Evolutionary conservation across 2,888 invertebrate genomes (phyloP).

Genomic region (Neoascia interrupta): DNA sequence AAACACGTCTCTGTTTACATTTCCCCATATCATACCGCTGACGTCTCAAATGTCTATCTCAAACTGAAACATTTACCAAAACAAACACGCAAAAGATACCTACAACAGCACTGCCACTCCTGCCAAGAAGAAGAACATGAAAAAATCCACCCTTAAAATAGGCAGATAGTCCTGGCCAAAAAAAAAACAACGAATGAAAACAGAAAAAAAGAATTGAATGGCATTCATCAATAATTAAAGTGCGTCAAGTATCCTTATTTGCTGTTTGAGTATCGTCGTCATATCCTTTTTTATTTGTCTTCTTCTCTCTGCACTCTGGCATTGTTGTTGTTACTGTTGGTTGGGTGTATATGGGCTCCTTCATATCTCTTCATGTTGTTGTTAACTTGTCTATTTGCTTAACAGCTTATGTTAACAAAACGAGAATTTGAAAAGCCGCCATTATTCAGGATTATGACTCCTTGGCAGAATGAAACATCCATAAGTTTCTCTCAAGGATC

Average conservation of each 20-base stretch:
- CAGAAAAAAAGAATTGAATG: slow-evolving; percentile 49
- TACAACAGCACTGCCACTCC: slow-evolving; percentile 11
- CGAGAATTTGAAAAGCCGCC: slow-evolving; percentile 68
- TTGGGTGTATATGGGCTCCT: slow-evolving; percentile 3
- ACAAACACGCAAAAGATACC: neutral
- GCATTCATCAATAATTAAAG: slow-evolving; percentile 66
- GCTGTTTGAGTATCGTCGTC: slow-evolving; percentile 55
- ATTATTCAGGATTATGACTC: slow-evolving; percentile 69
- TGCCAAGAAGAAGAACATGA: slow-evolving; percentile 14
- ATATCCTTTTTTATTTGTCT: slow-evolving; percentile 54
- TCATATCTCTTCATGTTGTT: slow-evolving; percentile 50
- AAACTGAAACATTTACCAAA: slow-evolving; percentile 27
- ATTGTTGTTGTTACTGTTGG: neutral
- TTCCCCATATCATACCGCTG: no score
- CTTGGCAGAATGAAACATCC: slow-evolving; percentile 59
- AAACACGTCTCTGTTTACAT: no score
- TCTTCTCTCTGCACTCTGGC: neutral
- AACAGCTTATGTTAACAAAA: slow-evolving; percentile 67
- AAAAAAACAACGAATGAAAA: neutral
- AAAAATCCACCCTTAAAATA: slow-evolving; percentile 1
- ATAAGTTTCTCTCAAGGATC: slow-evolving; percentile 64
- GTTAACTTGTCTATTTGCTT: slow-evolving; percentile 69
- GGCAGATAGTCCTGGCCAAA: no score
- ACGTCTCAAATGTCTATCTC: no score
- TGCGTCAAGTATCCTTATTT: slow-evolving; percentile 61